Evolutionary conservation across 2,113 vertebrate species (phyloP).

Genomic region (Dicrurus megarhynchus): DNA sequence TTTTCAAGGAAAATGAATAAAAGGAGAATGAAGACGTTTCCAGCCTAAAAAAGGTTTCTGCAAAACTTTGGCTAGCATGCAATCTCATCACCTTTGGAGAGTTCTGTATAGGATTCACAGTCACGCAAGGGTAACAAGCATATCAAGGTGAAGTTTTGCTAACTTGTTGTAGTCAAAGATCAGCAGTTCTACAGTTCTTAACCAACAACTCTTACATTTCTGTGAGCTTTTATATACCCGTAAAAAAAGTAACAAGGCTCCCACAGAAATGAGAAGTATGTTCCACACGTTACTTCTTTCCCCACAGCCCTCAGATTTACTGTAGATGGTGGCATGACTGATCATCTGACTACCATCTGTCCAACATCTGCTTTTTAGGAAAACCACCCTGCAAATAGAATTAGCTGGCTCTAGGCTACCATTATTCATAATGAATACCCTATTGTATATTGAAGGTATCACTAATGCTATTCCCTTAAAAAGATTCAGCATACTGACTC

Average conservation of each 20-base stretch:
- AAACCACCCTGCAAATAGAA: background rate
- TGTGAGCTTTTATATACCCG: background rate
- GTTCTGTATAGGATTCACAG: background rate
- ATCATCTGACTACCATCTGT: background rate
- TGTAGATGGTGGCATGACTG: background rate
- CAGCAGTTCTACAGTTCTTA: background rate
- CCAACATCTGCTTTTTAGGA: background rate
- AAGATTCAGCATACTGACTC: background rate
- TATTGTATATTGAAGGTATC: background rate
- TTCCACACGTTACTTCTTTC: background rate
- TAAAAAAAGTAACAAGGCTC: background rate
- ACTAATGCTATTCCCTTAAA: background rate
- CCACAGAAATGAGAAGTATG: background rate
- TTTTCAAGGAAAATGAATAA: background rate
- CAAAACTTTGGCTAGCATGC: background rate
- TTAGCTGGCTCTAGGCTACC: background rate
- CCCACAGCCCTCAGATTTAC: background rate
- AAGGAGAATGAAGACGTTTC: background rate
- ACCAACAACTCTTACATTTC: background rate
- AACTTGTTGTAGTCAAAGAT: background rate
- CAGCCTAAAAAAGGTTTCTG: background rate
- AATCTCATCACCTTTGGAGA: background rate
- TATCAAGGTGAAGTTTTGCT: background rate
- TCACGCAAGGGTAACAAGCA: background rate
- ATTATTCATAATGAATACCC: background rate